These are phyloP conservation scores for Umimayanthus chanpuru DNA, from an alignment of 92 coral and sea anemone species.

Conservation along the genomic window DNA sequence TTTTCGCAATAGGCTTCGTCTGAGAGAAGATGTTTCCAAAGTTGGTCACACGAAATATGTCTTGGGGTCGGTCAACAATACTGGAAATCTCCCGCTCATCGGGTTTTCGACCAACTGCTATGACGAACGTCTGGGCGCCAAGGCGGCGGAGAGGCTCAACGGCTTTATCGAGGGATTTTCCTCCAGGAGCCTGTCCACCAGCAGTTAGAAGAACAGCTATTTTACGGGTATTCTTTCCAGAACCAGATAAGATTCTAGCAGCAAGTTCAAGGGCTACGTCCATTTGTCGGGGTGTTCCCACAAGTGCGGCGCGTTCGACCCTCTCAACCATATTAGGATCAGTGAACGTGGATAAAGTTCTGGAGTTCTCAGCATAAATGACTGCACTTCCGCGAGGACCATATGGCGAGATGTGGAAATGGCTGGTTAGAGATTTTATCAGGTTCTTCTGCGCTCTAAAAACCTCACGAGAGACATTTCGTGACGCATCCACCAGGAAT, in stretches of 20 bases:
- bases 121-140: conserved; percentile 29
- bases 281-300: conserved; percentile 22
- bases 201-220: conserved; percentile 55
- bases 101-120: conserved; percentile 25
- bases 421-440: conserved; percentile 30
- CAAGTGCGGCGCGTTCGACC: not conserved
- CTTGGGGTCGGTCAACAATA: conserved; percentile 17
- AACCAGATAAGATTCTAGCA: conserved; percentile 12
- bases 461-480: conserved; percentile 28
- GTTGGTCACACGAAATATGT: conserved; percentile 10
- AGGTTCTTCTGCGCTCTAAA: conserved; percentile 45
- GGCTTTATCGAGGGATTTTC: conserved; percentile 43
- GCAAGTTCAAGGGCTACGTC: conserved; percentile 22
- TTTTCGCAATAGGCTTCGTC: conserved; percentile 1
- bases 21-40: conserved; percentile 1
- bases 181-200: conserved; percentile 41
- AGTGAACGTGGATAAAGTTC: conserved; percentile 20
- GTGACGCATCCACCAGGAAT: conserved; percentile 56
- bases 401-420: conserved; percentile 18
- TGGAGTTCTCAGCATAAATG: conserved; percentile 5
- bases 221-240: conserved; percentile 21
- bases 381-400: conserved; percentile 35
- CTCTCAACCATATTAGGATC: not conserved
- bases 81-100: conserved; percentile 2
- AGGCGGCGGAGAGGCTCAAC: conserved; percentile 32